Evolutionary conservation across 2,797 vertebrate species (phyloP), one percentile per base, ranked within the genome.

Genomic region (Orientallactaga sibirica): DNA sequence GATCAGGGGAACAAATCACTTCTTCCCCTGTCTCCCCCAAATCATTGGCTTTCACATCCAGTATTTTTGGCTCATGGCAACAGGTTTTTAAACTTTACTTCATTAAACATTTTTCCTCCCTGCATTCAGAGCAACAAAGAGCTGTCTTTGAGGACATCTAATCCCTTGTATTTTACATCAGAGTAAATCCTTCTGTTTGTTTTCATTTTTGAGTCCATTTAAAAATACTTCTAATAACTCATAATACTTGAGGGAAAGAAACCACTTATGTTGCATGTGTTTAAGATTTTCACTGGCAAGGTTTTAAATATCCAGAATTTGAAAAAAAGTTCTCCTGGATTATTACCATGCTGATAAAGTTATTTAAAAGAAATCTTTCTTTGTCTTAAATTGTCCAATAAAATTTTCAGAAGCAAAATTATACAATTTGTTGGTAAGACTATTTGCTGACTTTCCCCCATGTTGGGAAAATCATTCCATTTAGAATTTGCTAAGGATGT

Each of bases 51-150:
- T 99, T 99, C 99, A 99, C 99, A 98, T 99, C 99, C 99, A 99
- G 98, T 99, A 99, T 99, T 99, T 99, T 99, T 99, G 99, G 99
- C 99, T 99, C 99, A 99, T 99, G 99, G 99, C 99, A 99, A 99
- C 99, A 99, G 99, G 99, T 99, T 99, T 99, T 99, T 99, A 99
- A 99, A 99, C 98, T 99, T 99, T 99, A 99, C 98, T 99, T 99
- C 98, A 99, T 99, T 99, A 98, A 99, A 98, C 98, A 97, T 98
- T 98, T 98, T 97, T 98, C 98, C 97, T 95, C 91, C 96, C 86
- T 6, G 97, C 97, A 98, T 98, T 98, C 98, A 98, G 98, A 98
- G 98, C 98, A 98, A 98, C 97, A 98, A 98, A 97, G 94, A 96
- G 97, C 98, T 98, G 97, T 99, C 98, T 98, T 98, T 98, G 99